Percentiles rank a stretch among this genome's conserved stretches.
Conservation (phyloP, 2,888 invertebrate species). For the Clistopyga incitator region DNA sequence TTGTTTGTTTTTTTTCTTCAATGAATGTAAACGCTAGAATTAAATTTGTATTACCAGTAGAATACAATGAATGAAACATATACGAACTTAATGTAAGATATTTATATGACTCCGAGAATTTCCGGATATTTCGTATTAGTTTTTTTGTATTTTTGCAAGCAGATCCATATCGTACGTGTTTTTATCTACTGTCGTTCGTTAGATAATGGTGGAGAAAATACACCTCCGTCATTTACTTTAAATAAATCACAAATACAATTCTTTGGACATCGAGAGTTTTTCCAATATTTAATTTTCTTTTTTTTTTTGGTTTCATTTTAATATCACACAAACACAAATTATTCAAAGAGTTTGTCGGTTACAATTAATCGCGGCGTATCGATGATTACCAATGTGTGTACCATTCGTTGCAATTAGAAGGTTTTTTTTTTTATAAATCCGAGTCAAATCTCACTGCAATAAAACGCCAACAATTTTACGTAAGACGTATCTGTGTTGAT, state of each 20-base stretch:
- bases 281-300: neutral
- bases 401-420: conserved; percentile 14
- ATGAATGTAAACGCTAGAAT: conserved; percentile 55
- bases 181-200: conserved; percentile 25
- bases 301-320: conserved; percentile 3
- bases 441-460: conserved; percentile 22
- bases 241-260: conserved; percentile 62
- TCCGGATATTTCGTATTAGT: conserved; percentile 33
- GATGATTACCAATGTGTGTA: conserved; percentile 13
- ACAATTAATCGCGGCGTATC: conserved; percentile 16
- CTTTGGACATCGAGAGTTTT: conserved; percentile 51
- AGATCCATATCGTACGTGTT: conserved; percentile 14
- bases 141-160: conserved; percentile 51
- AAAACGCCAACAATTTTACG: conserved; percentile 30
- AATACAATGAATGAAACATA: conserved; percentile 52
- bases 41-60: conserved; percentile 54
- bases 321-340: conserved; percentile 22
- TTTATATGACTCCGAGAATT: conserved; percentile 34
- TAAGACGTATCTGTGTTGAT: conserved; percentile 17
- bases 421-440: conserved; percentile 34
- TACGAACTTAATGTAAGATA: conserved; percentile 51
- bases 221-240: conserved; percentile 28
- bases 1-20: conserved; percentile 17
- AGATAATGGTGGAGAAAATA: conserved; percentile 22
- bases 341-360: neutral